A percentile compares a stretch with the other conserved stretches of the same genome.
These are phyloP conservation scores for Pygocentrus nattereri DNA, from an alignment of 2,797 vertebrate genomes.

Conservation along the genomic window DNA sequence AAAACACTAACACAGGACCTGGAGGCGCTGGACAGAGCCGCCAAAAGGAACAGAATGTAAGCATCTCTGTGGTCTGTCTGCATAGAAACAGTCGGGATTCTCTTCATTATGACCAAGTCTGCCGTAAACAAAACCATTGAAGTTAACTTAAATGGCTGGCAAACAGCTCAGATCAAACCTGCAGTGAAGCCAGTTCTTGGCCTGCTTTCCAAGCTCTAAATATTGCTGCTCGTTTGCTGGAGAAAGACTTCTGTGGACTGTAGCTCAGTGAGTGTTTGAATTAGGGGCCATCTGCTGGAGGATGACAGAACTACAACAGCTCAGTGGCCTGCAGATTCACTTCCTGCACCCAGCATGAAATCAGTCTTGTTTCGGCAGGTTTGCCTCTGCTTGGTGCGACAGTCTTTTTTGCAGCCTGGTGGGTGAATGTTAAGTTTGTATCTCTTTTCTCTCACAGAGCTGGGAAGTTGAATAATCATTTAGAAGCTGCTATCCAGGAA, in stretches of 20 bases:
- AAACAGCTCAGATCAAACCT: background rate
- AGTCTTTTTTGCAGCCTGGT: background rate
- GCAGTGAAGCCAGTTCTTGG: background rate
- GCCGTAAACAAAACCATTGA: background rate
- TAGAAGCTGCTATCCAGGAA: slow-evolving; percentile 99
- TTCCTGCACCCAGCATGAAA: slow-evolving; percentile 6
- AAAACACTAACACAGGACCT: slow-evolving; percentile 97
- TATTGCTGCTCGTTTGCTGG: slow-evolving; percentile 5
- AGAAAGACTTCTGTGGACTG: background rate
- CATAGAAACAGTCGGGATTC: background rate
- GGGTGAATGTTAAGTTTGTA: background rate
- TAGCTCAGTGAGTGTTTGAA: background rate
- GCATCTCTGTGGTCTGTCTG: slow-evolving; percentile 51
- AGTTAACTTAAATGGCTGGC: background rate
- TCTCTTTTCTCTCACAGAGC: slow-evolving; percentile 76
- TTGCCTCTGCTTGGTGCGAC: background rate
- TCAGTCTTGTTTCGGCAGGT: background rate
- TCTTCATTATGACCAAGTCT: background rate
- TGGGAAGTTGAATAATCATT: slow-evolving; percentile 97
- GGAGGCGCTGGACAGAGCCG: slow-evolving; percentile 90
- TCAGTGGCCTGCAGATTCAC: slow-evolving; percentile 2
- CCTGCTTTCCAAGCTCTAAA: background rate
- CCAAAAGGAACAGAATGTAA: slow-evolving; percentile 95
- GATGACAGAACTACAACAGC: slow-evolving; percentile 8
- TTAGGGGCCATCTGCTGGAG: slow-evolving; percentile 30